Evolutionary conservation across 2,888 invertebrate genomes (phyloP), one percentile per base, ranked within the genome.

Genomic region (Metellina segmentata): DNA sequence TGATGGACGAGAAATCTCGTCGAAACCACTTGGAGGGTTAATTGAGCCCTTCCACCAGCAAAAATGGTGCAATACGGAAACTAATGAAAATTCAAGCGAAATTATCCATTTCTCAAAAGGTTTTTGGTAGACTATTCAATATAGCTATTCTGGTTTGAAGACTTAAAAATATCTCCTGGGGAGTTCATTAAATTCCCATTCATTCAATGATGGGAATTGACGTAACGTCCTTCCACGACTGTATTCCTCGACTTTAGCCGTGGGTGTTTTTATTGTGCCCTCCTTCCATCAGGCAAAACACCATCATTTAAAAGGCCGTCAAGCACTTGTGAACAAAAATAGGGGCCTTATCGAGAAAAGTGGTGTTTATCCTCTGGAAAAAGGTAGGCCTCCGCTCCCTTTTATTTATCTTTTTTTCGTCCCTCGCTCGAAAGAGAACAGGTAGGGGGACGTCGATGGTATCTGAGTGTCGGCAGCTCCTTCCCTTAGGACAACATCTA

Each of bases 401-500:
- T 91, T 87, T 87, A 34, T 34, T 34, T 34, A 34, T 34, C 34
- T 34, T 34, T 34, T 34, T 34, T 34, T 34, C 74, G 8, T n/a
- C 53, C 79, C 53, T 16, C 48, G 34, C 20, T 16, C n/a, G 78
- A 78, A 53, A 69, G 48, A 78, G 82, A 78, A 49, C 86, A 86
- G 87, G 82, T 83, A 87, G 83, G 75, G 79, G 72, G 79, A 49
- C 77, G 81, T 87, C 78, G 91, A 91, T 91, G 82, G 87, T 91
- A 91, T 91, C 91, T 87, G 71, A 52, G 49, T 53, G 91, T 82
- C 91, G 74, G 87, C 91, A 88, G 87, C 87, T 72, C 91, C 78
- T 89, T 92, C 92, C 92, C 92, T 89, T 86, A 89, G 92, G 92
- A 92, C 92, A 89, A 81, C 92, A 89, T 89, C 92, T 92, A 92